Conservation (phyloP, 2,888 invertebrate genomes). For the Chaetogeoica ovagalla region DNA sequence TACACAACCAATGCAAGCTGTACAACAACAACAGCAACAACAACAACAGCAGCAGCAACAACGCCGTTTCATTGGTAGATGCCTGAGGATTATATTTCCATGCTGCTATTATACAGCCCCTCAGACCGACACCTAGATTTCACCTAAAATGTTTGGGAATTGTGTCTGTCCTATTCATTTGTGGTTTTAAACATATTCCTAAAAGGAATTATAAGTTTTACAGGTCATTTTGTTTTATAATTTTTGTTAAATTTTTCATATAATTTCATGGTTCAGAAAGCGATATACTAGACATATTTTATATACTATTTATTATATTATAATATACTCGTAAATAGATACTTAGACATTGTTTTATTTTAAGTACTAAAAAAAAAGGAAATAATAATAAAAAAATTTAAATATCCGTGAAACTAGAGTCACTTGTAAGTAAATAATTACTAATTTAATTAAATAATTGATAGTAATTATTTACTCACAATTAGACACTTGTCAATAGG, state of each 20-base stretch:
- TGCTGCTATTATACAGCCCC: slow-evolving; percentile 50
- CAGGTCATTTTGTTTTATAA: slow-evolving; percentile 51
- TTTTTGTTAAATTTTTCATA: slow-evolving; percentile 49
- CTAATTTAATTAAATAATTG: slow-evolving; percentile 5
- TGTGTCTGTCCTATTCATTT: slow-evolving; percentile 28
- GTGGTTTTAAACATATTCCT: slow-evolving; percentile 37
- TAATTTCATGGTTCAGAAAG: slow-evolving; percentile 53
- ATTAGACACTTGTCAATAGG: slow-evolving; percentile 20
- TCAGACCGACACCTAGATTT: slow-evolving; percentile 50
- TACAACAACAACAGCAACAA: slow-evolving; percentile 41
- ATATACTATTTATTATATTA: slow-evolving; percentile 52
- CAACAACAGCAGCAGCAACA: slow-evolving; percentile 26
- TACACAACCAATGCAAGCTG: slow-evolving; percentile 51
- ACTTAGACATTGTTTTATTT: slow-evolving; percentile 49
- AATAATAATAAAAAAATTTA: slow-evolving; percentile 17
- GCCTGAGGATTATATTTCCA: slow-evolving; percentile 48
- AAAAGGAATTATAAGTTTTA: slow-evolving; percentile 21
- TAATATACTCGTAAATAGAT: slow-evolving; percentile 47
- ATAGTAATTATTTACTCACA: slow-evolving; percentile 16
- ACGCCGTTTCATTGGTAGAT: slow-evolving; percentile 50
- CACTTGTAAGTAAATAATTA: slow-evolving; percentile 34
- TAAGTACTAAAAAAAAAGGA: slow-evolving; percentile 48
- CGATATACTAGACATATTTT: slow-evolving; percentile 49
- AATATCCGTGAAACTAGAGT: slow-evolving; percentile 13
- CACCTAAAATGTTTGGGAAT: slow-evolving; percentile 25